phyloP scores from a whole-genome alignment of 1,140 invertebrate species.

The Drosophila eugracilis region DNA sequence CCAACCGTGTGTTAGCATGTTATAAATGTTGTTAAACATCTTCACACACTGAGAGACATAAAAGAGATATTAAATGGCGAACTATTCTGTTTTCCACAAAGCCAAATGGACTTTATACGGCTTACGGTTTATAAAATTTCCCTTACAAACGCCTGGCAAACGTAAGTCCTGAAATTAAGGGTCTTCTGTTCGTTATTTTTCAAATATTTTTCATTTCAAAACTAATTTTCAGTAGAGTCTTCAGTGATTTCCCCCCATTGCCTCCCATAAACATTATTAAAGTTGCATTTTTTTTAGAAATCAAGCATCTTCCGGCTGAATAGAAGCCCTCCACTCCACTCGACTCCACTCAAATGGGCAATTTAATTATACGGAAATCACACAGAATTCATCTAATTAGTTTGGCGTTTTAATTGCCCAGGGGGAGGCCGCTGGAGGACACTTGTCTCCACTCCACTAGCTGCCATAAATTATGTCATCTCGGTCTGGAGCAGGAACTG shows the following conservation, averaged over 20 bases:
- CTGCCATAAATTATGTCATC: conserved; percentile 68
- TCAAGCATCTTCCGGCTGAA: conserved; percentile 17
- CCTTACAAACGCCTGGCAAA: too few species aligned
- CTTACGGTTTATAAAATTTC: too few species aligned
- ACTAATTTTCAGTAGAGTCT: not conserved
- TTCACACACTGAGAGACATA: conserved; percentile 22
- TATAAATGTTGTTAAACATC: conserved; percentile 62
- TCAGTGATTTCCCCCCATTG: not conserved
- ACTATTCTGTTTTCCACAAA: not conserved
- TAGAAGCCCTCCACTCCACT: conserved; percentile 10
- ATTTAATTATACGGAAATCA: conserved; percentile 83
- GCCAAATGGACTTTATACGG: not conserved
- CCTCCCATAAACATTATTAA: conserved; percentile 8
- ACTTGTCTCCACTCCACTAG: conserved; percentile 35
- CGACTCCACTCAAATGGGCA: conserved; percentile 65
- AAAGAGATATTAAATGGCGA: not conserved
- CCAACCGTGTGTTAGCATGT: conserved; percentile 54
- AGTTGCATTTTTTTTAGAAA: conserved; percentile 19
- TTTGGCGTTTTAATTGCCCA: conserved; percentile 77
- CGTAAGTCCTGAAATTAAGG: too few species aligned
- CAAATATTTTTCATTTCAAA: not conserved
- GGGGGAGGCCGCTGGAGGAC: conserved; percentile 53
- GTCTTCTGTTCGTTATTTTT: too few species aligned
- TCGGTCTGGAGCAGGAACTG: conserved; percentile 13
- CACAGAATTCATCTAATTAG: conserved; percentile 81